Evolutionary conservation across 2,797 vertebrate species (phyloP).

Genomic region (Falco peregrinus): DNA sequence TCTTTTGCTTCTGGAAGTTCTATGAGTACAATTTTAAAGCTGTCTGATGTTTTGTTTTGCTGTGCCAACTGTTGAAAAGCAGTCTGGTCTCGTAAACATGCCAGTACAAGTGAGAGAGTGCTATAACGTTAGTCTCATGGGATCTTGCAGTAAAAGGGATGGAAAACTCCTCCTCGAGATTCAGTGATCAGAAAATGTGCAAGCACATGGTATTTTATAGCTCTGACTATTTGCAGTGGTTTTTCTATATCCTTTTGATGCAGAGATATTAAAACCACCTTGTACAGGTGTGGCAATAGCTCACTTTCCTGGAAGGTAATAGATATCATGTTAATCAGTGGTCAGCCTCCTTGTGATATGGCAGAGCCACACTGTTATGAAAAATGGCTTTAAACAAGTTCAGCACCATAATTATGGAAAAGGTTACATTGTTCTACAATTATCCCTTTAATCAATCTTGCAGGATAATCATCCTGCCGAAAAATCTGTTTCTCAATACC

Average conservation of each 20-base stretch:
- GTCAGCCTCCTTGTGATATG: conserved; percentile 70
- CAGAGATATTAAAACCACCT: conserved; percentile 17
- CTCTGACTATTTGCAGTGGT: background rate
- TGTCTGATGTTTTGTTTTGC: conserved; percentile 2
- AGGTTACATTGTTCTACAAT: conserved; percentile 83
- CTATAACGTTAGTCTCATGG: background rate
- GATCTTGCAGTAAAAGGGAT: background rate
- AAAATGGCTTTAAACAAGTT: conserved; percentile 80
- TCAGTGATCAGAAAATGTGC: background rate
- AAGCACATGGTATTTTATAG: conserved; percentile 14
- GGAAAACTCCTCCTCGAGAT: conserved; percentile 16
- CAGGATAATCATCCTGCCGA: conserved; percentile 80
- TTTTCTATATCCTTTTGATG: conserved; percentile 10
- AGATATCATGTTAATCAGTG: conserved; percentile 71
- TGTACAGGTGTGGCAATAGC: conserved; percentile 40
- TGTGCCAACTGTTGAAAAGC: conserved; percentile 22
- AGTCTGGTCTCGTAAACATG: background rate
- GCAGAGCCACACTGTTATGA: conserved; percentile 71
- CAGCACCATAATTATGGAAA: conserved; percentile 76
- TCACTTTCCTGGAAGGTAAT: conserved; percentile 61
- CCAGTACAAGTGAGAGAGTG: background rate
- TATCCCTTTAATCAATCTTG: conserved; percentile 83
- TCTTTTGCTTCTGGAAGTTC: background rate
- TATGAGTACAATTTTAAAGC: conserved; percentile 5
- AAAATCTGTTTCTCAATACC: conserved; percentile 84